Conservation (phyloP, 2,797 vertebrate genomes). For the Falco cherrug region DNA sequence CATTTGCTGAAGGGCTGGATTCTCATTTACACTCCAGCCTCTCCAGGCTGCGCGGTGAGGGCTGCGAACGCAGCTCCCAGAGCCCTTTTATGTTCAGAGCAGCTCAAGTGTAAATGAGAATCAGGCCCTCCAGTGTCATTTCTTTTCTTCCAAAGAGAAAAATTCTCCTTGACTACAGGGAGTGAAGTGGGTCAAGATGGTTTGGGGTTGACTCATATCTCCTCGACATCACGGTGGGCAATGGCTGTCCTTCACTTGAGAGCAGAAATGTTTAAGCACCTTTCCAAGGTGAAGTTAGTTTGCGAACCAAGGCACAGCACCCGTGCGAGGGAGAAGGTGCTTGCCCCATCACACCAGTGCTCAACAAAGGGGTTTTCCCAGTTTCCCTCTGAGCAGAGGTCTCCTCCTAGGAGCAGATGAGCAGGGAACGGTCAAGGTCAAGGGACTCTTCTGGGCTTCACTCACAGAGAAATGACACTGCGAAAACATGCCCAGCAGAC, state of each 20-base stretch:
- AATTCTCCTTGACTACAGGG: conserved; percentile 37
- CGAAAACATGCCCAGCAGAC: not conserved
- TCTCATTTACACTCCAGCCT: conserved; percentile 25
- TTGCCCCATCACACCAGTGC: rapidly evolving
- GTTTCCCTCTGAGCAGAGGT: not conserved
- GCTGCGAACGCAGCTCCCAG: not conserved
- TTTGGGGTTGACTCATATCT: not conserved
- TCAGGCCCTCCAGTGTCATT: conserved; percentile 28
- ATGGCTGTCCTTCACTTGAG: not conserved
- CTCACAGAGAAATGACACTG: not conserved
- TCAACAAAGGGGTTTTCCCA: not conserved
- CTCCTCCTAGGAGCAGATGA: rapidly evolving
- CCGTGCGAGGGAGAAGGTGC: rapidly evolving
- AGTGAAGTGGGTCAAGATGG: conserved; percentile 28
- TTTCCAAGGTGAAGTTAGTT: not conserved
- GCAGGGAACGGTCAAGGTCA: not conserved
- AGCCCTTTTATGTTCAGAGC: conserved; percentile 5
- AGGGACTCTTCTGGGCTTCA: not conserved
- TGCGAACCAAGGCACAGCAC: not conserved
- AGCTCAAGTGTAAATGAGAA: conserved; percentile 52
- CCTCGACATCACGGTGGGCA: rapidly evolving
- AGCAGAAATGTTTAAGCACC: not conserved
- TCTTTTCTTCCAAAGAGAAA: conserved; percentile 12
- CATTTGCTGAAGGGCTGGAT: not conserved
- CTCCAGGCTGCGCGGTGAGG: not conserved